A percentile compares a stretch with the other conserved stretches of the same genome.
Evolutionary conservation across 2,797 vertebrate genomes (phyloP).

Genomic region (Danionella dracula): DNA sequence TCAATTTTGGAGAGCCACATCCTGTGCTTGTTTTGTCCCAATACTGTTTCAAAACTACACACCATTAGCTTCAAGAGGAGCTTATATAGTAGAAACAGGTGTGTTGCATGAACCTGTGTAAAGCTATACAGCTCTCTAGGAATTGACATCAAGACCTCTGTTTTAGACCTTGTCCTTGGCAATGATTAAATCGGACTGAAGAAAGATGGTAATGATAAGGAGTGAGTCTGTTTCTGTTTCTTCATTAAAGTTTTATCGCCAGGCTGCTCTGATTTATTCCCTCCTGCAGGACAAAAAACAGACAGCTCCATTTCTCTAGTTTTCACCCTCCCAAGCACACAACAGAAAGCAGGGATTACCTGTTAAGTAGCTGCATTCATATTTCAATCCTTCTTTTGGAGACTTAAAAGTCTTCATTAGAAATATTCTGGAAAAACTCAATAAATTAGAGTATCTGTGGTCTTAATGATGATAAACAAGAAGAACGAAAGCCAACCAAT

Average conservation of each 20-base stretch:
- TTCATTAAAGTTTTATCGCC: constrained; percentile 42
- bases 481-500: too few species aligned
- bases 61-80: too few species aligned
- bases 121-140: too few species aligned
- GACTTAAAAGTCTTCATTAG: constrained; percentile 10
- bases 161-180: not conserved
- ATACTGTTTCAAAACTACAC: too few species aligned
- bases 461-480: not conserved
- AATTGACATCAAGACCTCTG: too few species aligned
- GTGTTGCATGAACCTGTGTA: too few species aligned
- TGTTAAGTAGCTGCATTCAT: constrained; percentile 8
- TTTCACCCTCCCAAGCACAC: not conserved
- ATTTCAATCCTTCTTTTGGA: constrained; percentile 17
- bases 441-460: not conserved
- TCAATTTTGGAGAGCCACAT: too few species aligned
- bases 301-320: constrained; percentile 20
- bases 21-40: too few species aligned
- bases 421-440: not conserved
- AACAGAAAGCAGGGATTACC: not conserved
- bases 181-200: constrained; percentile 25
- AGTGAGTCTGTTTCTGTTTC: constrained; percentile 35
- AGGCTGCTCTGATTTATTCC: constrained; percentile 35
- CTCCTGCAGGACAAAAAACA: constrained; percentile 34
- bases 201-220: constrained; percentile 30
- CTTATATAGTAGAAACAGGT: too few species aligned